Conservation (phyloP, 2,888 invertebrate genomes). For the Idaea straminata region DNA sequence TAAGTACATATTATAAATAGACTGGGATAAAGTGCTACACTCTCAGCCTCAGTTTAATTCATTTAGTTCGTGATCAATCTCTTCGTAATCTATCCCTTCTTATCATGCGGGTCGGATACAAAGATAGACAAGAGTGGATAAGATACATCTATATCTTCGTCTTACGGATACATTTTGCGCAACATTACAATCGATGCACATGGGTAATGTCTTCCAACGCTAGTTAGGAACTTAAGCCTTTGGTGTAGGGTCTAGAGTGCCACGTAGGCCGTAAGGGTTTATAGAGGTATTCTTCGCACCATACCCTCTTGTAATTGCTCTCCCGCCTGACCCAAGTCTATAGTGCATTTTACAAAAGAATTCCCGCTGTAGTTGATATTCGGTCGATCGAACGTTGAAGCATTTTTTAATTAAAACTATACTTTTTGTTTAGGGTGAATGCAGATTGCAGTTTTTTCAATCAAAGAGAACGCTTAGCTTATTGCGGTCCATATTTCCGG, state of each 20-base stretch:
- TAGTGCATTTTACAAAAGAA: background rate
- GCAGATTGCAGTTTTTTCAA: too few species aligned
- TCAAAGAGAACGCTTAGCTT: too few species aligned
- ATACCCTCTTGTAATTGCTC: slow-evolving; percentile 22
- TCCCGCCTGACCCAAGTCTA: slow-evolving; percentile 9
- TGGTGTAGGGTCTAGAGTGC: slow-evolving; percentile 10
- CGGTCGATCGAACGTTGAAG: too few species aligned
- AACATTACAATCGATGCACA: slow-evolving; percentile 2
- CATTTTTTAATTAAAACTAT: too few species aligned
- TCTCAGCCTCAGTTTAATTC: too few species aligned
- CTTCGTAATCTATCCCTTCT: background rate
- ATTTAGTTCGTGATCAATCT: too few species aligned
- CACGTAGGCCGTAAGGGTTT: slow-evolving; percentile 6
- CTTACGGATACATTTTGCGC: background rate
- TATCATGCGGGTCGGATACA: background rate
- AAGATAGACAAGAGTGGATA: background rate
- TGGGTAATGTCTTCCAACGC: slow-evolving; percentile 6
- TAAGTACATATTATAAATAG: too few species aligned
- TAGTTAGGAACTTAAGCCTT: slow-evolving; percentile 8
- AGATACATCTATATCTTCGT: background rate
- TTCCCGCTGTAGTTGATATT: background rate
- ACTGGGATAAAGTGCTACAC: too few species aligned
- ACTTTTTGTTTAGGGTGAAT: too few species aligned
- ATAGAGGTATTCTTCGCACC: slow-evolving; percentile 19
- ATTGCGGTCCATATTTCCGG: too few species aligned